These are phyloP conservation scores for Galago senegalensis DNA, from an alignment of 2,797 vertebrate genomes.

Conservation along the genomic window DNA sequence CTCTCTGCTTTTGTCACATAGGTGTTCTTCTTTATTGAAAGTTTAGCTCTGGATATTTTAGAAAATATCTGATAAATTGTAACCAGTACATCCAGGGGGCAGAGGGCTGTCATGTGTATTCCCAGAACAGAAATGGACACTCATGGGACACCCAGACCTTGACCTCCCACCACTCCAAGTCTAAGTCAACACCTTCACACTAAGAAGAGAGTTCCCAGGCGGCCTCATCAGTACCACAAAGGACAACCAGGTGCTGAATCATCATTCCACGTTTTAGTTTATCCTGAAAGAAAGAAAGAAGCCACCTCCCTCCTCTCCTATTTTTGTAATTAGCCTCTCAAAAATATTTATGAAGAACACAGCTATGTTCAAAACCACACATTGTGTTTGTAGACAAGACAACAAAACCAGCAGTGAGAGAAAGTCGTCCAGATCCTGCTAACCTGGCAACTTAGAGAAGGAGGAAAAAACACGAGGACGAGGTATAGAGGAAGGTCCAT, in stretches of 20 bases:
- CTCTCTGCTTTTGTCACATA: not conserved
- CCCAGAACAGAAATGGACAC: not conserved
- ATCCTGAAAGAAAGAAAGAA: not conserved
- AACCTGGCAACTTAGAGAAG: not conserved
- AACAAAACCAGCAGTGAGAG: not conserved
- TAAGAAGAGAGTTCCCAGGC: not conserved
- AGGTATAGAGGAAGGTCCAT: accelerated
- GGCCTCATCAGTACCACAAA: not conserved
- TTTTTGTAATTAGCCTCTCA: not conserved
- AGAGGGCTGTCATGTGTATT: not conserved
- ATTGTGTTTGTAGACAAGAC: not conserved
- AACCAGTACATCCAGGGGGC: not conserved
- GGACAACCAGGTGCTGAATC: not conserved
- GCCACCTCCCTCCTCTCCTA: too few species aligned
- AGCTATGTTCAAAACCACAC: not conserved
- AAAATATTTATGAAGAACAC: not conserved
- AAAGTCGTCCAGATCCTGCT: not conserved
- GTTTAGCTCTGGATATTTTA: not conserved
- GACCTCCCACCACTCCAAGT: not conserved
- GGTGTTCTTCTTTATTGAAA: not conserved
- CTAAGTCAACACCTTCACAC: not conserved
- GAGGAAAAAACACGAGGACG: not conserved
- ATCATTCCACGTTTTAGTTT: not conserved
- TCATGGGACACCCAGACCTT: not conserved
- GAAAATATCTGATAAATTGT: not conserved